Base-by-base conservation (phyloP, 2,888 invertebrate species). In the Drosophila nr. perissopoda region DNA sequence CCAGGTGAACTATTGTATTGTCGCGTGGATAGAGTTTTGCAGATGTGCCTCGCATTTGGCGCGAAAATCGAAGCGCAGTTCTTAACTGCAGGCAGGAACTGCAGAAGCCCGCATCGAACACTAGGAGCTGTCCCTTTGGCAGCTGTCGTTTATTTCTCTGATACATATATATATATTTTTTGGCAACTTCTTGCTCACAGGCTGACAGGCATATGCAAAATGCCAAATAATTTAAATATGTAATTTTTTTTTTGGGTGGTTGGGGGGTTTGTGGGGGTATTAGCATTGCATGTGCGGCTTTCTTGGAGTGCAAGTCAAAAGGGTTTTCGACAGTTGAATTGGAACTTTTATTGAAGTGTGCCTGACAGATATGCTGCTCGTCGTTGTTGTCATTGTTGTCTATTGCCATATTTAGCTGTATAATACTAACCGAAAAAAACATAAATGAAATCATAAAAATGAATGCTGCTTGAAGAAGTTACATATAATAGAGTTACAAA, bases 1-100 rank as follows among this genome's bases (percentile, higher is more conserved):
- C 91, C 91, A 90, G 90, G 90, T 90, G 91, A 90, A 91, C 87
- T 83, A 85, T 87, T 84, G 82, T 87, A 81, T 69, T 82, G 81
- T 79, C 76, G 76, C 82, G 80, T 82, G 82, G 76, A 65, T 69
- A 69, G 59, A 56, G 38, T 56, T 42, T 54, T 68, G 72, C 90
- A 91, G 87, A 81, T 91, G 90, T 79, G 69, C 72, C 71, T 75
- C 51, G 54, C 57, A 69, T 90, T 90, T 87, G 87, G 89, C 89
- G 89, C 87, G 87, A 83, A 87, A 79, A 81, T 72, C 67, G 72
- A 78, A 54, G 42, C 62, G 42, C 66, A 34, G 68, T 25, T 42
- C 42, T 38, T 27, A 60, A 27, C 34, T 33, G 31, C 40, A 36
- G 25, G 31, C n/a, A 29, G 21, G 57, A 70, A 48, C 27, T 57